Percentiles rank a stretch among this genome's conserved stretches.
These are phyloP conservation scores for Pelobates cultripes DNA, from an alignment of 2,797 vertebrate species.

Conservation along the genomic window DNA sequence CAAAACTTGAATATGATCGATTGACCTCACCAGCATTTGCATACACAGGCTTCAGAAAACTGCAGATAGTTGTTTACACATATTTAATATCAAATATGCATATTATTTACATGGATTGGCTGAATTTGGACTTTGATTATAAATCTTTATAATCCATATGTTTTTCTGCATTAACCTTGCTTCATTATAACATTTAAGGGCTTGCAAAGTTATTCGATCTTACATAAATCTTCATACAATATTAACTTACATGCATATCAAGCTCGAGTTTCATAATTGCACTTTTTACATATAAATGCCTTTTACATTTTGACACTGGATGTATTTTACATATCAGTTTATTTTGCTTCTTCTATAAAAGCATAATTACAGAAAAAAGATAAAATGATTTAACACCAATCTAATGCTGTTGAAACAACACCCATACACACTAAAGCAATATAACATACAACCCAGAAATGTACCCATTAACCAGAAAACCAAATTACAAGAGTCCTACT, in stretches of 20 bases:
- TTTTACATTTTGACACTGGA: constrained; percentile 75
- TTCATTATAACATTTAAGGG: constrained; percentile 51
- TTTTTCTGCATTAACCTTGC: constrained; percentile 19
- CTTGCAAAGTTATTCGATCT: constrained; percentile 32
- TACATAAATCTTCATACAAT: constrained; percentile 22
- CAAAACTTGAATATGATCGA: accelerated
- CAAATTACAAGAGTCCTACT: not conserved
- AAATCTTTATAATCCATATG: constrained; percentile 9
- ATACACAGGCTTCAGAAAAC: constrained; percentile 54
- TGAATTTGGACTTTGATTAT: constrained; percentile 20
- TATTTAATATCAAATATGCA: constrained; percentile 18
- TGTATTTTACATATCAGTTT: constrained; percentile 44
- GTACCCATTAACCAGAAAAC: not conserved
- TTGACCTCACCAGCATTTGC: constrained; percentile 60
- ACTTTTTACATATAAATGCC: constrained; percentile 78
- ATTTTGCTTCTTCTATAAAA: constrained; percentile 4
- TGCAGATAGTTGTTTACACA: constrained; percentile 29
- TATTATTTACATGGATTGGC: constrained; percentile 38
- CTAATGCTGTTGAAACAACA: not conserved
- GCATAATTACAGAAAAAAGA: constrained; percentile 19
- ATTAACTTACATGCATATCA: constrained; percentile 22
- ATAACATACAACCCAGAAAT: not conserved
- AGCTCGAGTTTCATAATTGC: constrained; percentile 75
- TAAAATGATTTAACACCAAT: constrained; percentile 15
- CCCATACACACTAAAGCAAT: not conserved